Evolutionary conservation across 2,888 invertebrate species (phyloP), one percentile per base, ranked within the genome.

Genomic region (Idaea straminata): DNA sequence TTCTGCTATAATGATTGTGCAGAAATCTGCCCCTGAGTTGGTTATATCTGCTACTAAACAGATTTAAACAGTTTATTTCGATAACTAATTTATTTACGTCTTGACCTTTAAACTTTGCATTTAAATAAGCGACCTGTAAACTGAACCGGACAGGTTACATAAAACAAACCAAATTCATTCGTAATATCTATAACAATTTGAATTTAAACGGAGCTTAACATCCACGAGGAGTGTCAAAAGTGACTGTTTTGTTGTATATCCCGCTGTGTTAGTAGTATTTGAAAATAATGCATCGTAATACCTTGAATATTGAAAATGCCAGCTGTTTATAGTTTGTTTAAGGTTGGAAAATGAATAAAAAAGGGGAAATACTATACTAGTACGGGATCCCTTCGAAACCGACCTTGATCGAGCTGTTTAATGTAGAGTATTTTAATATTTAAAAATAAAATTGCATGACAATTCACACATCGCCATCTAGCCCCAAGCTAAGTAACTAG

Each of bases 141-240:
- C 47, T 47, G 10, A 4, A 47, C 13, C 47, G 13, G 47, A 47
- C 47, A 47, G 10, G 47, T 47, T 47, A 47, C 10, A 73, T 69
- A 62, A 69, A 62, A 15, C 61, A 61, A 16, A 15, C n/a, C 35
- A 62, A 59, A 59, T 59, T 67, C 66, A 65, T 64, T 65, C 57
- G 58, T 59, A 15, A 61, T 63, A 69, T 65, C 64, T 60, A 66
- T 63, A 61, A 67, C 69, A 64, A 69, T 68, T 66, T 63, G 62
- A 69, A 68, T 72, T 69, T 68, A 69, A 66, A 69, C 68, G 67
- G 66, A 62, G 64, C 67, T 69, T 72, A 65, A 67, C 63, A 62
- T 68, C 64, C 63, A 64, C 68, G 65, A 65, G 65, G 67, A 66
- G 69, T 70, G 72, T 72, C 69, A 62, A 62, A 65, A 64, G 67